A percentile compares a stretch with the other conserved stretches of the same genome.
phyloP scores from a whole-genome alignment of 2,113 vertebrate species.

The Dasyurus viverrinus region DNA sequence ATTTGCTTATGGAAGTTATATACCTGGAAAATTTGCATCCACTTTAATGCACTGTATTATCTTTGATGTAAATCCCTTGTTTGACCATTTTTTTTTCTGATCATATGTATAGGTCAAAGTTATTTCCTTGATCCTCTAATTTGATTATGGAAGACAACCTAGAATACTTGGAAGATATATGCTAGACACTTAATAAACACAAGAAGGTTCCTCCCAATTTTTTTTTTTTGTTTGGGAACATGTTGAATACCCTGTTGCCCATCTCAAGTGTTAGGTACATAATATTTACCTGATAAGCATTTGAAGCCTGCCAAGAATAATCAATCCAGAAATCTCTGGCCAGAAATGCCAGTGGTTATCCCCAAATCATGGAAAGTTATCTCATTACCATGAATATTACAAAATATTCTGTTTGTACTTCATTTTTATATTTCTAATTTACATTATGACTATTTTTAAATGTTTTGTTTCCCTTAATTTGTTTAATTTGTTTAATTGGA shows the following conservation, averaged over 20 bases:
- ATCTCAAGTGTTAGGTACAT: background rate
- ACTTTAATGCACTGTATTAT: background rate
- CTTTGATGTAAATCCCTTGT: background rate
- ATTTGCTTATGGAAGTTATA: too few species aligned
- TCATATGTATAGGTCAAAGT: background rate
- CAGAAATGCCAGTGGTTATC: background rate
- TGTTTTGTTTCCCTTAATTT: background rate
- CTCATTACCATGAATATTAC: background rate
- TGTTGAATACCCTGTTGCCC: background rate
- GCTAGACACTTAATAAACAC: background rate
- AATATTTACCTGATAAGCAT: background rate
- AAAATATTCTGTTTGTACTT: background rate
- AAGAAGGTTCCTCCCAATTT: background rate
- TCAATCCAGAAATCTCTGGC: background rate
- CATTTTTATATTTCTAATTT: background rate
- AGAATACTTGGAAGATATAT: background rate
- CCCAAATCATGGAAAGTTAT: background rate
- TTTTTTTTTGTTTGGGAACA: background rate
- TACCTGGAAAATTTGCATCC: too few species aligned
- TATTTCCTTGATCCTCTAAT: background rate
- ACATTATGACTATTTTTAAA: background rate
- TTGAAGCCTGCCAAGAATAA: background rate
- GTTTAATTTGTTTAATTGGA: too few species aligned
- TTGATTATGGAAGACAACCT: background rate
- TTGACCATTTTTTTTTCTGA: background rate